Conservation (phyloP, 2,113 vertebrate genomes). For the Vidua chalybeata region DNA sequence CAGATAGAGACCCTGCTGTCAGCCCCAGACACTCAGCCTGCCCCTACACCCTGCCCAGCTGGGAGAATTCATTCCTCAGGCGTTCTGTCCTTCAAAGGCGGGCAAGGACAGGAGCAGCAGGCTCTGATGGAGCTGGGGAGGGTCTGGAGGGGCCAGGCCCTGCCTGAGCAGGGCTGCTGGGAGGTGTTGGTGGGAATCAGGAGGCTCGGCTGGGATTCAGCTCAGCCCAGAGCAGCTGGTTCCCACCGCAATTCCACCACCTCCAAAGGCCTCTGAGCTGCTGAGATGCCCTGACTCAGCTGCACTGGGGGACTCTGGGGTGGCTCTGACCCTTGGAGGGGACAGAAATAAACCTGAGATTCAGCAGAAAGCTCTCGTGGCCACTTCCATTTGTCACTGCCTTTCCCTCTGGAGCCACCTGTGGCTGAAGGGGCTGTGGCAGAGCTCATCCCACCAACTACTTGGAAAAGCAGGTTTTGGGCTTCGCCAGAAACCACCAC, state of each 20-base stretch:
- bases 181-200: background rate
- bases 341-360: too few species aligned
- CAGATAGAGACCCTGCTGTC: background rate
- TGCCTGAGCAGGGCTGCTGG: background rate
- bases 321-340: background rate
- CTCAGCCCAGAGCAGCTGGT: background rate
- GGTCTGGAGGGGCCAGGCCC: background rate
- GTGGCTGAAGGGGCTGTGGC: background rate
- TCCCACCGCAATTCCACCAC: background rate
- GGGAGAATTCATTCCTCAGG: background rate
- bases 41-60: background rate
- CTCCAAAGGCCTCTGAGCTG: background rate
- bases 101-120: background rate
- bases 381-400: too few species aligned
- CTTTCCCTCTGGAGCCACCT: background rate
- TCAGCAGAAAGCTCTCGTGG: background rate
- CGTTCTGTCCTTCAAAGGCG: background rate
- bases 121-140: background rate
- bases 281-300: accelerated
- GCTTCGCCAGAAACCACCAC: background rate
- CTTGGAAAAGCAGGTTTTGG: background rate
- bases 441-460: accelerated
- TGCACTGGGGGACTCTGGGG: background rate
- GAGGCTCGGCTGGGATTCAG: too few species aligned
- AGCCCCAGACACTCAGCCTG: background rate